Percentiles rank a stretch among this genome's conserved stretches.
These are phyloP conservation scores for Diglossa cyanea DNA, from an alignment of 2,797 vertebrate species.

Conservation along the genomic window DNA sequence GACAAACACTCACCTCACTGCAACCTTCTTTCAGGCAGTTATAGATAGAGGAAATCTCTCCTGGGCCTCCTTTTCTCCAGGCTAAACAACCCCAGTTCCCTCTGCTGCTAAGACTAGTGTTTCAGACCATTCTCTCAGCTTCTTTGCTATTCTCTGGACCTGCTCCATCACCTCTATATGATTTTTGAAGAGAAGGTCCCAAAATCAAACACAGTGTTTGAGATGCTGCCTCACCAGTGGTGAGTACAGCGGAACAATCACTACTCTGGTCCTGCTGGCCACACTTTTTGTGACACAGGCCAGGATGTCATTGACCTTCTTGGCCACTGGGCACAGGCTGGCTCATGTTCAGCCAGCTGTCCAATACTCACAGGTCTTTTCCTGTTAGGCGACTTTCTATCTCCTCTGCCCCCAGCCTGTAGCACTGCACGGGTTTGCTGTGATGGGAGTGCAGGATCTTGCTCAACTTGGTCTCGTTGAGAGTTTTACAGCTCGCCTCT, in stretches of 20 bases:
- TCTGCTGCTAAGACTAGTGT: neutral
- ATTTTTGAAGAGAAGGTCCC: neutral
- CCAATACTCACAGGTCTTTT: neutral
- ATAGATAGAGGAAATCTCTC: neutral
- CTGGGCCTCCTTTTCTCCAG: neutral
- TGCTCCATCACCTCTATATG: neutral
- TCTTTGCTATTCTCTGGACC: neutral
- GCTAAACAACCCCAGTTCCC: neutral
- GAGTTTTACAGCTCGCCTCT: fast-evolving
- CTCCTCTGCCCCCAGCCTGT: neutral
- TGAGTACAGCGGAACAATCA: neutral
- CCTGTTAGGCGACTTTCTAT: neutral
- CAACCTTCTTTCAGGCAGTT: neutral
- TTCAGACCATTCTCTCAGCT: neutral
- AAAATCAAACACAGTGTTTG: neutral
- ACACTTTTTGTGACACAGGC: neutral
- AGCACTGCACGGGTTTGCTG: neutral
- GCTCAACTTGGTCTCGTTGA: too few species aligned
- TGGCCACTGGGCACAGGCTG: neutral
- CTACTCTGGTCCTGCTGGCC: neutral
- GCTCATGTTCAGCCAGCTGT: neutral
- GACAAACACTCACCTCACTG: neutral
- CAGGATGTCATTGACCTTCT: neutral
- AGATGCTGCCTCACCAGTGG: neutral
- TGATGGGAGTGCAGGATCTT: fast-evolving